Evolutionary conservation across 92 coral and sea anemone species (phyloP).

Genomic region (Porites rus): DNA sequence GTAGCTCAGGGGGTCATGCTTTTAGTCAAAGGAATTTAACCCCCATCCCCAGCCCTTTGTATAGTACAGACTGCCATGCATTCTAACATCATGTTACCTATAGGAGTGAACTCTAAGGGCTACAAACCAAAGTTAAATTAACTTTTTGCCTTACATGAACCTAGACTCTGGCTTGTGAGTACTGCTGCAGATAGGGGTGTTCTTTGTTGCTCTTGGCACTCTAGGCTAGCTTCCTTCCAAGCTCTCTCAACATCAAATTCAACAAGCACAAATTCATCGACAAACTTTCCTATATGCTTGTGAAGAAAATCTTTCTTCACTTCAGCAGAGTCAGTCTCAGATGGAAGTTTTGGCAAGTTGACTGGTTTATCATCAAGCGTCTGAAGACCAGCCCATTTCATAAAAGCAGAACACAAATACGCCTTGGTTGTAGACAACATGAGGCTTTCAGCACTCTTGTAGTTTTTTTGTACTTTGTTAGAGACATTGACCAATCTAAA

Average conservation of each 20-base stretch:
- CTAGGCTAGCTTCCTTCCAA: slow-evolving; percentile 33
- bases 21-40: no score
- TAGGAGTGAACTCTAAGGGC: no score
- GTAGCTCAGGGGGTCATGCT: no score
- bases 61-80: no score
- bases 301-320: slow-evolving; percentile 1
- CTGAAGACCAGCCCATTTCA: slow-evolving; percentile 52
- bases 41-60: no score
- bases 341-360: slow-evolving; percentile 14
- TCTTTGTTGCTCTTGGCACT: slow-evolving; percentile 18
- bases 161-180: no score
- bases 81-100: no score
- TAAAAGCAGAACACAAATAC: slow-evolving; percentile 72
- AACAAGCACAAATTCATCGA: slow-evolving; percentile 29
- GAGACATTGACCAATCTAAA: slow-evolving; percentile 70
- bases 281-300: slow-evolving; percentile 29
- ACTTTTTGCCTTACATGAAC: no score
- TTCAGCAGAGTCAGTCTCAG: slow-evolving; percentile 1
- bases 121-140: no score
- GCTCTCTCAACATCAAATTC: slow-evolving; percentile 47
- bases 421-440: slow-evolving; percentile 80
- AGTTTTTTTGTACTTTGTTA: slow-evolving; percentile 66
- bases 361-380: not conserved
- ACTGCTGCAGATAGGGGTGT: slow-evolving; percentile 3
- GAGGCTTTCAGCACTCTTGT: slow-evolving; percentile 55